Evolutionary conservation across 2,888 invertebrate genomes (phyloP), one percentile per base, ranked within the genome.

Genomic region (Phragmatobia fuliginosa): DNA sequence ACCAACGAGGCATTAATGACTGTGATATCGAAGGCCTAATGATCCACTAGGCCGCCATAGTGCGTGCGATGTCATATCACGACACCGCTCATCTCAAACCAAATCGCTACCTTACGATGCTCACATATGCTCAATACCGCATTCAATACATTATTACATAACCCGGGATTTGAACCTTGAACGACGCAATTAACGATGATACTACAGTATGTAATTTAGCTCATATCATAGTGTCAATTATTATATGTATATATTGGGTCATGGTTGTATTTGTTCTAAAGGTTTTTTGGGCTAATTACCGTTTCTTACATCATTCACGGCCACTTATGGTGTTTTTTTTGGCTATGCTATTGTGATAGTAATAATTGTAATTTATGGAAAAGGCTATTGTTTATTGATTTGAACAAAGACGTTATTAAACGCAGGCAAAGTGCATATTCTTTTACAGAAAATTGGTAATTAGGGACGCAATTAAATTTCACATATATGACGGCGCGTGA

Each of bases 131-230:
- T 28, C 28, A 2, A 59, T 33, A 60, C 16, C 45, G n/a, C n/a
- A 58, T 31, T 21, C 33, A 10, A 59, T 33, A 60, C 5, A n/a
- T 31, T 58, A n/a, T 79, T 68, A 76, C 72, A 70, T 78, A 73
- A 73, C 21, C 56, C 60, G 67, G 71, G 72, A 66, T 71, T 74
- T 49, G 67, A 76, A 81, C 81, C 81, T 81, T 81, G 83, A 75
- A 80, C 74, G 62, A 28, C 59, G 71, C 74, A 78, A 82, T 81
- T 78, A 80, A 73, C 67, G 59, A 71, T 61, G 71, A 67, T 71
- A 69, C 61, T 62, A 25, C 58, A 71, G 62, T 68, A 60, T 77
- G 70, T 80, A 76, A 71, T 79, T 79, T 73, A 58, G 65, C 68
- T 41, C 63, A 73, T 58, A 28, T 49, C 8, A 56, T 73, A 60